These are phyloP conservation scores for Drosophila azteca DNA, from an alignment of 1,140 invertebrate genomes.

Conservation along the genomic window DNA sequence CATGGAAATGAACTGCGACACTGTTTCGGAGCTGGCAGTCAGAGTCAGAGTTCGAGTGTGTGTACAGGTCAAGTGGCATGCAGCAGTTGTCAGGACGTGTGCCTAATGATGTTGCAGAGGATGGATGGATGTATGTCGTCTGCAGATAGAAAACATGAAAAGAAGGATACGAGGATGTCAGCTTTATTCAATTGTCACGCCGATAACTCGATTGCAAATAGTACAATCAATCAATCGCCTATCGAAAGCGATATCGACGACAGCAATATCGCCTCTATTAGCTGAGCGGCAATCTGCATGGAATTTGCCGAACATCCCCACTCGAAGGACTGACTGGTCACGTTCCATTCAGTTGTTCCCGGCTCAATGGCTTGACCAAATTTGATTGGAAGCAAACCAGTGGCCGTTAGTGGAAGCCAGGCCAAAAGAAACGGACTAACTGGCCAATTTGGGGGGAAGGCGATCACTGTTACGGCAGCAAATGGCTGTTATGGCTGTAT, in stretches of 20 bases:
- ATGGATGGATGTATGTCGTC: conserved; percentile 14
- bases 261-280: no score
- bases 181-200: background rate
- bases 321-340: background rate
- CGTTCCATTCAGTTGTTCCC: background rate
- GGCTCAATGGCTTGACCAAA: conserved; percentile 48
- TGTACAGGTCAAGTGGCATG: conserved; percentile 58
- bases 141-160: conserved; percentile 2
- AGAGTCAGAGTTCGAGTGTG: conserved; percentile 2
- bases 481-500: conserved; percentile 15
- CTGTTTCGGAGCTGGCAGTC: background rate
- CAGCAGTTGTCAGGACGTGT: conserved; percentile 61
- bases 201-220: no score
- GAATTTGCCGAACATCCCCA: no score
- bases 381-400: conserved; percentile 59
- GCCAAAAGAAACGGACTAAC: conserved; percentile 4
- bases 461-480: conserved; percentile 46
- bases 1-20: conserved; percentile 80
- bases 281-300: no score
- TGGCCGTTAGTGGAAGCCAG: conserved; percentile 1
- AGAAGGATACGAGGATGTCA: conserved; percentile 5
- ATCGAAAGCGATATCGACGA: no score
- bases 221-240: no score
- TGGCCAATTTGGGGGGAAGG: conserved; percentile 41
- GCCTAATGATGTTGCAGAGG: conserved; percentile 64